phyloP scores from a whole-genome alignment of 1,140 invertebrate species.

The Colletes gigas region DNA sequence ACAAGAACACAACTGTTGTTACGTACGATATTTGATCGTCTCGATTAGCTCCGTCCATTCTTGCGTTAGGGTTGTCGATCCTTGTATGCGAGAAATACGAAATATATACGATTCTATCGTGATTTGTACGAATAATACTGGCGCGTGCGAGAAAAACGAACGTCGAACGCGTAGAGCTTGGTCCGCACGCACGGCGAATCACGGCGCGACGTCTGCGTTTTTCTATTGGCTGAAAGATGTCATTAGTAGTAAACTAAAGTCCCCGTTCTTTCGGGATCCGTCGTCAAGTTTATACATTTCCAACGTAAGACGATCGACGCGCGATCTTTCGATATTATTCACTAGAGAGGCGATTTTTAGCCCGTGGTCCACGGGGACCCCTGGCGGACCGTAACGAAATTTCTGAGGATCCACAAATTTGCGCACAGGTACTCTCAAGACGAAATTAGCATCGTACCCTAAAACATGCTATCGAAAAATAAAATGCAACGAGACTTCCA shows the following conservation, averaged over 20 bases:
- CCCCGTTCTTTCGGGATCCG: too few species aligned
- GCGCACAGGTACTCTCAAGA: too few species aligned
- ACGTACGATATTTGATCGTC: neutral
- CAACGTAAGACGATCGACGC: neutral
- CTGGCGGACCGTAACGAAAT: too few species aligned
- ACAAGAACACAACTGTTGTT: conserved; percentile 1
- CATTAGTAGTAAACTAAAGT: conserved; percentile 13
- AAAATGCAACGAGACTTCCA: too few species aligned
- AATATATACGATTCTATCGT: neutral
- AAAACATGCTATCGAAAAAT: too few species aligned
- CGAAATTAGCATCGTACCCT: too few species aligned
- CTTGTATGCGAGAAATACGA: neutral
- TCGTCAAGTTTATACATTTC: neutral
- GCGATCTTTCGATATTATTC: neutral
- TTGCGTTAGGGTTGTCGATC: neutral
- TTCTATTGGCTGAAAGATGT: conserved; percentile 26
- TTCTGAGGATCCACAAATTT: too few species aligned
- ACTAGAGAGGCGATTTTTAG: neutral
- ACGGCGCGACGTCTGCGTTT: neutral
- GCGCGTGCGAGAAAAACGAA: neutral
- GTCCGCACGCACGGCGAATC: neutral
- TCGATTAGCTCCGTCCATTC: conserved; percentile 7
- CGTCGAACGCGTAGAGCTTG: neutral
- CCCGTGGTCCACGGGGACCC: too few species aligned
- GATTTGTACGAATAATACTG: neutral